Conservation (phyloP, 1,140 invertebrate genomes). For the Lutraria rhynchaena region DNA sequence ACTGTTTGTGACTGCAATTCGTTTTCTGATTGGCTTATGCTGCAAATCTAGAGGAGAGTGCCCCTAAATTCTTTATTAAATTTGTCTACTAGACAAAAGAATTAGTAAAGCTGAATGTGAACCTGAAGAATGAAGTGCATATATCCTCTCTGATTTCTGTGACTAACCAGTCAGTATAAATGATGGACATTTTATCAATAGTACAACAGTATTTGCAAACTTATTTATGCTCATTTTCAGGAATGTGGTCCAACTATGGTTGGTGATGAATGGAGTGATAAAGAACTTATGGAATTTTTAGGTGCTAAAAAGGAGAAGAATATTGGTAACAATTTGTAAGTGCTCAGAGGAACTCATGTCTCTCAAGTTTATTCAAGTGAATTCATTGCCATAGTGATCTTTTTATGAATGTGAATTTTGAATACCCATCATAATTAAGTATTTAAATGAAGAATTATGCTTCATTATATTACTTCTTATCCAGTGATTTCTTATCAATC, state of each 20-base stretch:
- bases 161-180: not conserved
- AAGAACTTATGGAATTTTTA: slow-evolving; percentile 81
- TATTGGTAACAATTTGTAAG: slow-evolving; percentile 82
- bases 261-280: slow-evolving; percentile 81
- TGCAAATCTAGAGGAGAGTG: no score
- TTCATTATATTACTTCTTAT: not conserved
- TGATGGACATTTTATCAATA: not conserved
- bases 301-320: slow-evolving; percentile 77
- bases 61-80: no score
- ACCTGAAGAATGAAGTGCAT: not conserved
- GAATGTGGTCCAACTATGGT: slow-evolving; percentile 81
- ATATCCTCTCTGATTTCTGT: not conserved
- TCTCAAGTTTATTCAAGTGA: no score
- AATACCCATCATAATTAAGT: not conserved
- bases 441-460: not conserved
- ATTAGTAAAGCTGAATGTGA: no score
- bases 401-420: no score
- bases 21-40: no score
- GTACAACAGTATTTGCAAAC: not conserved
- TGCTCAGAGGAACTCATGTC: no score
- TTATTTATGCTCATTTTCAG: slow-evolving; percentile 72
- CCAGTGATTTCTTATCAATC: not conserved
- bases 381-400: no score
- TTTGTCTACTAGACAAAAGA: no score
- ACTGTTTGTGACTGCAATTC: no score